Percentiles rank a stretch among this genome's conserved stretches.
Conservation (phyloP, 2,797 vertebrate genomes). For the Vultur gryphus region DNA sequence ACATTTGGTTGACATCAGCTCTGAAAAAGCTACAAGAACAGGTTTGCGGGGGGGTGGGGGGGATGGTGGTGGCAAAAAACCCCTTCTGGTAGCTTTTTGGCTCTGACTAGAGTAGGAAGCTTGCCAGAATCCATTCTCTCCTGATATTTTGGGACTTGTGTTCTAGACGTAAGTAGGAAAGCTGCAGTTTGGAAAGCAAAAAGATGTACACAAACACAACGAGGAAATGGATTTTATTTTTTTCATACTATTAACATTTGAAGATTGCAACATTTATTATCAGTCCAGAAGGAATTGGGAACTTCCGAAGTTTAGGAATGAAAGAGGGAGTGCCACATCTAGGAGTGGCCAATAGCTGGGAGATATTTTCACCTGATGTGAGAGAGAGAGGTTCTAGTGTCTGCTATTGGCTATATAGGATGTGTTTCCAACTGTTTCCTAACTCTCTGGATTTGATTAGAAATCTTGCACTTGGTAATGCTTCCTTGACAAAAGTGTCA, state of each 20-base stretch:
- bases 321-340: background rate
- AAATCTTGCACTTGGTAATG: background rate
- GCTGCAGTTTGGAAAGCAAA: background rate
- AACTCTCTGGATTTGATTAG: background rate
- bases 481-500: background rate
- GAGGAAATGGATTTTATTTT: background rate
- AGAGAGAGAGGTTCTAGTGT: background rate
- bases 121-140: background rate
- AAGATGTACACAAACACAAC: background rate
- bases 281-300: background rate
- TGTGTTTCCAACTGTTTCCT: background rate
- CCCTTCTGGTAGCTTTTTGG: background rate
- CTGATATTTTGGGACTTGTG: background rate
- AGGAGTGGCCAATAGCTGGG: background rate
- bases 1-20: background rate
- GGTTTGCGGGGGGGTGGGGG: background rate
- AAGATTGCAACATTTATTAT: background rate
- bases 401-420: background rate
- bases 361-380: background rate
- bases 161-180: background rate
- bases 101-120: background rate
- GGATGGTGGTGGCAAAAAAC: fast-evolving
- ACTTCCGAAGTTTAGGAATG: background rate
- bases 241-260: background rate
- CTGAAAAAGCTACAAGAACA: background rate